Percentiles rank a stretch among this genome's conserved stretches.
Evolutionary conservation across 2,888 invertebrate species (phyloP).

Genomic region (Eristalis intricaria): DNA sequence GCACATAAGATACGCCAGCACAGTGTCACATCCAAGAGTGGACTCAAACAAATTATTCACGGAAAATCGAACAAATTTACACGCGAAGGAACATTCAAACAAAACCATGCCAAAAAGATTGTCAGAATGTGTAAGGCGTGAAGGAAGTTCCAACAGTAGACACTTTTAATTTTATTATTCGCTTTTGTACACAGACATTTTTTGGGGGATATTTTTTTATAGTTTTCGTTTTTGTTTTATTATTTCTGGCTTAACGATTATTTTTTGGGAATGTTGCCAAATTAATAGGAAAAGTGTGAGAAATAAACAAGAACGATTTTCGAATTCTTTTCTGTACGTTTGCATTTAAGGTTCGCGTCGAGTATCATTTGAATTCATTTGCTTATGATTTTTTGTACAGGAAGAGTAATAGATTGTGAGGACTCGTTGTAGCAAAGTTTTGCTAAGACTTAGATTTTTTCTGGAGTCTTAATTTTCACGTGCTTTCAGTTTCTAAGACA

Average conservation of each 20-base stretch:
- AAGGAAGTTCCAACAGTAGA: neutral
- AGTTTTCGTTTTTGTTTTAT: neutral
- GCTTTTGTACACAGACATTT: neutral
- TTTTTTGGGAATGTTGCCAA: neutral
- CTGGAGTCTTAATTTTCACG: too few relatives aligned
- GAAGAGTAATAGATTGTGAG: too few relatives aligned
- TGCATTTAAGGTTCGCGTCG: neutral
- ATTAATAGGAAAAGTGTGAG: neutral
- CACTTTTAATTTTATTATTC: neutral
- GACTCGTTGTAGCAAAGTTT: too few relatives aligned
- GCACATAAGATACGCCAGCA: slow-evolving; percentile 65
- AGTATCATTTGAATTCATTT: too few relatives aligned
- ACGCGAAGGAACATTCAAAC: slow-evolving; percentile 37
- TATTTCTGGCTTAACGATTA: neutral
- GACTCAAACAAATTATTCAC: slow-evolving; percentile 13
- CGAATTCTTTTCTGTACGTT: neutral
- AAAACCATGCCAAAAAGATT: slow-evolving; percentile 53
- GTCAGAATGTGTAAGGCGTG: neutral
- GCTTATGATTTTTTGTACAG: too few relatives aligned
- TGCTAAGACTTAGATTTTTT: too few relatives aligned
- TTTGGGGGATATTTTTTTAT: neutral
- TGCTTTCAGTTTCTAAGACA: too few relatives aligned
- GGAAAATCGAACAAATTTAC: slow-evolving; percentile 53
- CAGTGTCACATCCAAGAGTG: slow-evolving; percentile 27
- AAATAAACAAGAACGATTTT: neutral